phyloP scores from a whole-genome alignment of 2,888 invertebrate species.

The Scaptomyza caliginosa region DNA sequence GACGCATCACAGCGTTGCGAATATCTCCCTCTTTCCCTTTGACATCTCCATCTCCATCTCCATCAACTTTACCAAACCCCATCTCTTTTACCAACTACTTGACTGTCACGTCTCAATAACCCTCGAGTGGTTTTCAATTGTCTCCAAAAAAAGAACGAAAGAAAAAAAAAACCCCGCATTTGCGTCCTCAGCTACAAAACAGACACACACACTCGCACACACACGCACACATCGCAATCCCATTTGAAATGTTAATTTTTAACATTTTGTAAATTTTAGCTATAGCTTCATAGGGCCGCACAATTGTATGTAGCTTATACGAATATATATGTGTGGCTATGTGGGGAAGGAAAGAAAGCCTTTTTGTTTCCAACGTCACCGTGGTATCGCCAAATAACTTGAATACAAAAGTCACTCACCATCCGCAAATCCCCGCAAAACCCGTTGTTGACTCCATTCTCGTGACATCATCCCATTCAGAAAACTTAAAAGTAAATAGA shows the following conservation, averaged over 20 bases:
- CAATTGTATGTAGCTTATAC: not conserved
- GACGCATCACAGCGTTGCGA: slow-evolving; percentile 46
- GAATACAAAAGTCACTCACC: slow-evolving; percentile 66
- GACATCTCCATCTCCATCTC: not conserved
- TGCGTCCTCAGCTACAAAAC: slow-evolving; percentile 56
- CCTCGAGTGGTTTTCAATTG: slow-evolving; percentile 81
- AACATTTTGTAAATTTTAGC: slow-evolving; percentile 73
- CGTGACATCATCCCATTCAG: slow-evolving; percentile 80
- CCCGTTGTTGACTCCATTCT: slow-evolving; percentile 16
- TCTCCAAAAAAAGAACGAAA: slow-evolving; percentile 79
- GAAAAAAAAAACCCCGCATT: no score
- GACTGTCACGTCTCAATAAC: slow-evolving; percentile 80
- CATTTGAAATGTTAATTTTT: slow-evolving; percentile 79
- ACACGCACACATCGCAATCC: slow-evolving; percentile 44
- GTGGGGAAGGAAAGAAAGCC: slow-evolving; percentile 35
- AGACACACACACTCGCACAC: slow-evolving; percentile 16
- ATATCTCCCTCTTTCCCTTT: not conserved
- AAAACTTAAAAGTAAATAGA: slow-evolving; percentile 81
- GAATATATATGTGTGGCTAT: not conserved
- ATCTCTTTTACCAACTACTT: slow-evolving; percentile 63
- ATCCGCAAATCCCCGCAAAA: slow-evolving; percentile 7
- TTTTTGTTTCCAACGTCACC: slow-evolving; percentile 48
- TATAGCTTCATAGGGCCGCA: slow-evolving; percentile 67
- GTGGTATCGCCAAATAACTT: slow-evolving; percentile 49
- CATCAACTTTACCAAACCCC: slow-evolving; percentile 47